Evolutionary conservation across 1,140 invertebrate species (phyloP).

Genomic region (Drosophila mauritiana): DNA sequence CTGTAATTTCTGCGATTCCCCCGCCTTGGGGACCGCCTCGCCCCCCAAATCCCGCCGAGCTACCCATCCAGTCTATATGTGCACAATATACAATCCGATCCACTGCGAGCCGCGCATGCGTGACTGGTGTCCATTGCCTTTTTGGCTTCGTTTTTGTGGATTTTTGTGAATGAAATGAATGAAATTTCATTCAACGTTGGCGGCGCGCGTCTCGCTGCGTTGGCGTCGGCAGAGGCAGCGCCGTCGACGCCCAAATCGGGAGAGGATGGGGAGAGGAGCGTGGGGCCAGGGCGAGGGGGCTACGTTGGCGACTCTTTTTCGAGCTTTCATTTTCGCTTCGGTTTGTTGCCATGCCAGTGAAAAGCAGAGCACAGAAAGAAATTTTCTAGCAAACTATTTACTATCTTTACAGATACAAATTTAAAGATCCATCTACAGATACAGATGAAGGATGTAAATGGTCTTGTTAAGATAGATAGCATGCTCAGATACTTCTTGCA

Average conservation of each 20-base stretch:
- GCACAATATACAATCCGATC: conserved; percentile 20
- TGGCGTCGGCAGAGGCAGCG: conserved; percentile 43
- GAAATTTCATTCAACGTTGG: conserved; percentile 80
- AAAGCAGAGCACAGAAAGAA: conserved; percentile 35
- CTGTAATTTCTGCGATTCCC: conserved; percentile 51
- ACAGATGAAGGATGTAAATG: no score
- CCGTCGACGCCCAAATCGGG: conserved; percentile 47
- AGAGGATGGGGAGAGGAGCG: conserved; percentile 21
- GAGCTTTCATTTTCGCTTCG: conserved; percentile 58
- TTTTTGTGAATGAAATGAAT: conserved; percentile 83
- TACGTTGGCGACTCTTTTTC: conserved; percentile 28
- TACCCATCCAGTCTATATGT: not conserved
- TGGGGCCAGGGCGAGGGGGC: not conserved
- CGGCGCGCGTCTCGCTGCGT: conserved; percentile 58
- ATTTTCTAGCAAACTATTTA: not conserved
- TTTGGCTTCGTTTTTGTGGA: conserved; percentile 67
- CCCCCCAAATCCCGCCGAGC: not conserved
- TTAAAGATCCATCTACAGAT: no score
- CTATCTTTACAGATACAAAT: no score
- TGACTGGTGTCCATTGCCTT: conserved; percentile 81
- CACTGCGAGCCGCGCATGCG: conserved; percentile 63
- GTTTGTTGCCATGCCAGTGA: conserved; percentile 72
- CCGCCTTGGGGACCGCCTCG: conserved; percentile 5
- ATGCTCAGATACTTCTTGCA: not conserved
- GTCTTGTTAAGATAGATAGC: no score